Percentiles rank a stretch among this genome's conserved stretches.
Conservation (phyloP, 2,888 invertebrate species). For the Drosophila mimica region DNA sequence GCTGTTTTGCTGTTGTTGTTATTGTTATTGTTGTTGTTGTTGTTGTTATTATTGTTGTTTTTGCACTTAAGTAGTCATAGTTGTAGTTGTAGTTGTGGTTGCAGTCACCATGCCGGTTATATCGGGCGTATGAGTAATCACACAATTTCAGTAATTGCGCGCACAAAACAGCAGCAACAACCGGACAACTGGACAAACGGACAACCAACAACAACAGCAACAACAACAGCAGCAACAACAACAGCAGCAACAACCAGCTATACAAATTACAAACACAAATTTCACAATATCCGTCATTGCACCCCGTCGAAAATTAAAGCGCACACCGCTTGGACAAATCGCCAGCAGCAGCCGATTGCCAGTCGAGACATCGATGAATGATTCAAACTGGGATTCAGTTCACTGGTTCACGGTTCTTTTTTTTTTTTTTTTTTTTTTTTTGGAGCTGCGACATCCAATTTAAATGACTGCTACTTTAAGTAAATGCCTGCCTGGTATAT, state of each 20-base stretch:
- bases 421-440: not conserved
- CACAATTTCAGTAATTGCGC: conserved; percentile 79
- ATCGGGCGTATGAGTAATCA: conserved; percentile 80
- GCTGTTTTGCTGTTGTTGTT: not conserved
- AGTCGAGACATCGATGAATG: conserved; percentile 50
- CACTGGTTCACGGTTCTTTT: conserved; percentile 48
- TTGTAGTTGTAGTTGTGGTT: conserved; percentile 13
- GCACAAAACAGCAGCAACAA: conserved; percentile 54
- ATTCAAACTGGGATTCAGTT: conserved; percentile 47
- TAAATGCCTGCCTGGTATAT: not conserved
- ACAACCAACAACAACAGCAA: conserved; percentile 35
- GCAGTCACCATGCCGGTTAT: conserved; percentile 74
- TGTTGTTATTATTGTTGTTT: conserved; percentile 25
- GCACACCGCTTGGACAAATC: conserved; percentile 69
- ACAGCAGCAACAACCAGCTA: conserved; percentile 27
- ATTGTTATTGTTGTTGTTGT: not conserved
- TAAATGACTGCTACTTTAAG: conserved; percentile 11
- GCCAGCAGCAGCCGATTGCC: conserved; percentile 36
- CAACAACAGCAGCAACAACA: conserved; percentile 16
- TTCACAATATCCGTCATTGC: conserved; percentile 82
- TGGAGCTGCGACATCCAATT: not conserved
- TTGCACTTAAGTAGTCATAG: conserved; percentile 52
- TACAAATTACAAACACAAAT: conserved; percentile 77
- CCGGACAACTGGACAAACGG: conserved; percentile 34
- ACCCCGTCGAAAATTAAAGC: conserved; percentile 74